A percentile compares a stretch with the other conserved stretches of the same genome.
These are phyloP conservation scores for Chrysodeixis includens DNA, from an alignment of 2,888 invertebrate species.

Conservation along the genomic window DNA sequence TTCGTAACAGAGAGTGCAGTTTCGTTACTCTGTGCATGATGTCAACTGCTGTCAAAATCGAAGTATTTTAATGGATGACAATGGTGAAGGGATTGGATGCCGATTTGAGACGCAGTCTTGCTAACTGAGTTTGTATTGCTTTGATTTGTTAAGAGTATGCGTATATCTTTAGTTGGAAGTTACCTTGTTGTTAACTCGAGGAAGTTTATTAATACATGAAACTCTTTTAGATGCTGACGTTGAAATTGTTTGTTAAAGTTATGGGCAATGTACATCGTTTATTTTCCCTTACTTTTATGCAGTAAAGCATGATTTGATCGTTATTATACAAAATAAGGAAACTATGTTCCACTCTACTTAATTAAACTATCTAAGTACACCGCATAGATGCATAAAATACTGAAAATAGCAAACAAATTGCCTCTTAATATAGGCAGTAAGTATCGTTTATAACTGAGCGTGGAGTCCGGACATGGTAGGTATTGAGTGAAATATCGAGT, in stretches of 20 bases:
- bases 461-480: constrained; percentile 39
- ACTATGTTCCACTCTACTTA: not conserved
- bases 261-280: too few species aligned
- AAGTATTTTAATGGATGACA: constrained; percentile 30
- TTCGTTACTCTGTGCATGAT: not conserved
- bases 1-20: not conserved
- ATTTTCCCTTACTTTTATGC: too few species aligned
- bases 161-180: not conserved
- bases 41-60: constrained; percentile 23
- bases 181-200: too few species aligned
- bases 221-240: too few species aligned
- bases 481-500: constrained; percentile 52
- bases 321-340: not conserved
- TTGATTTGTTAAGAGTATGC: not conserved
- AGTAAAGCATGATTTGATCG: too few species aligned
- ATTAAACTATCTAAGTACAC: constrained; percentile 7
- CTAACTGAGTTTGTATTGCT: not conserved
- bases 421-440: constrained; percentile 40
- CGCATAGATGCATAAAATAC: constrained; percentile 12
- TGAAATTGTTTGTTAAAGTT: too few species aligned
- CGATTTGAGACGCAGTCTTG: not conserved
- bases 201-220: too few species aligned
- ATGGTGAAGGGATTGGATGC: constrained; percentile 13
- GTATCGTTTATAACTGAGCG: constrained; percentile 41
- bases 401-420: constrained; percentile 43